Percentiles rank a stretch among this genome's conserved stretches.
Evolutionary conservation across 2,797 vertebrate species (phyloP).

Genomic region (Rhinella marina): DNA sequence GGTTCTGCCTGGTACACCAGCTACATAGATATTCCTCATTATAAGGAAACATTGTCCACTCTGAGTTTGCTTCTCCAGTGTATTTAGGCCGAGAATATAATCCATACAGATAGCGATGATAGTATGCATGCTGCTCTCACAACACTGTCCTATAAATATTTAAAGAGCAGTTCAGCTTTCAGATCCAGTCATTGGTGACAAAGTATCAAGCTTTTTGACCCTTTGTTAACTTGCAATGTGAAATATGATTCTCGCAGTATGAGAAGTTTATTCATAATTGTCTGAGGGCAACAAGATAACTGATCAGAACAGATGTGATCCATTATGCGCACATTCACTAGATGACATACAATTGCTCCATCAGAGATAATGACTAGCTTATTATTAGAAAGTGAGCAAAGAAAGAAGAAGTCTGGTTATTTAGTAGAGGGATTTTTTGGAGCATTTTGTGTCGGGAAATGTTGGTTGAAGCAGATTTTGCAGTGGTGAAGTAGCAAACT

Average conservation of each 20-base stretch:
- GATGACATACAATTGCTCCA: constrained; percentile 29
- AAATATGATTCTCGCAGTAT: constrained; percentile 66
- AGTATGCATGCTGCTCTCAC: constrained; percentile 65
- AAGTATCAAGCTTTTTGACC: constrained; percentile 74
- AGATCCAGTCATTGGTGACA: constrained; percentile 64
- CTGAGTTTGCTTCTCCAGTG: not conserved
- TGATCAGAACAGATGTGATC: constrained; percentile 14
- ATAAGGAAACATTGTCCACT: constrained; percentile 2
- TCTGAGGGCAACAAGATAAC: constrained; percentile 24
- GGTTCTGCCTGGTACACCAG: not conserved
- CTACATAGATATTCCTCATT: not conserved
- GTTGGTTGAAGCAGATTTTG: constrained; percentile 3
- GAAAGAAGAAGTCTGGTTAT: not conserved
- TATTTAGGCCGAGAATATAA: constrained; percentile 12
- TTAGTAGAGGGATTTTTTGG: not conserved
- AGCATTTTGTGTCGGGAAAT: not conserved
- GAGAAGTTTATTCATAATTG: constrained; percentile 44
- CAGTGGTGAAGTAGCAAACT: not conserved
- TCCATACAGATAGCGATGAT: constrained; percentile 35
- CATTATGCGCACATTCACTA: constrained; percentile 12
- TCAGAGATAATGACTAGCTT: constrained; percentile 25
- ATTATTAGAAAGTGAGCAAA: constrained; percentile 23
- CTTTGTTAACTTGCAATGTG: constrained; percentile 72
- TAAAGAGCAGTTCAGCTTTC: constrained; percentile 73
- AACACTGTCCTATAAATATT: constrained; percentile 71